Base-by-base conservation (phyloP, 2,113 vertebrate genomes). In the Chitala chitala region DNA sequence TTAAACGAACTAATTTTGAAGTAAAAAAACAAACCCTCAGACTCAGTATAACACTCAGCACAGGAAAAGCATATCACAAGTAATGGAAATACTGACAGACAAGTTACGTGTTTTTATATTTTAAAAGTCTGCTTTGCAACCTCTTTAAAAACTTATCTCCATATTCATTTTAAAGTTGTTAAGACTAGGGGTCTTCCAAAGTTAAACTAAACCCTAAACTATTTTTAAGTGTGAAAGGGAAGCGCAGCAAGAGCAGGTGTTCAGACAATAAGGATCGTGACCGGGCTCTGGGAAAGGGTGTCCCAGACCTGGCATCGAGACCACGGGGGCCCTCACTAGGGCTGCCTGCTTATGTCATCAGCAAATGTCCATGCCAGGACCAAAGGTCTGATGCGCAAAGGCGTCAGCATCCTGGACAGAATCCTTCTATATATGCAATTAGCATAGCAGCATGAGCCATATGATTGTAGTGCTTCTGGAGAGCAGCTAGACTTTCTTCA, bases 381-480 rank as follows among this genome's bases (percentile, higher is more conserved):
- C 40, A 68, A 46, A 44, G 42, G 42, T 46, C 40, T 42, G 22
- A 42, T 42, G 46, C 64, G 46, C 64, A 68, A 46, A 68, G 64
- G 38, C 40, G 42, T 46, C 44, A 48, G 13, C 64, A 38, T 46
- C 64, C 64, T 48, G 64, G 64, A 68, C 64, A 3, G 64, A 42
- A 26, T 46, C 64, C 64, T 68, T 68, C 64, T 68, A 68, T 68
- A n/a, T n/a, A 38, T 38, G 64, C 64, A 68, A 68, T 68, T 68
- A 68, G 64, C 64, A 68, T 68, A 42, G 40, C 64, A 68, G 64
- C 64, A 15, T 68, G 64, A 68, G 42, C 64, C 13, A 42, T 29
- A 48, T 10, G 42, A 12, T 26, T 38, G 22, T 46, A 46, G 42
- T 24, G 24, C 40, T 42, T 46, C 26, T 20, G 64, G 33, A 5